A percentile compares a stretch with the other conserved stretches of the same genome.
Conservation (phyloP, 2,888 invertebrate species). For the Xylota sylvarum region DNA sequence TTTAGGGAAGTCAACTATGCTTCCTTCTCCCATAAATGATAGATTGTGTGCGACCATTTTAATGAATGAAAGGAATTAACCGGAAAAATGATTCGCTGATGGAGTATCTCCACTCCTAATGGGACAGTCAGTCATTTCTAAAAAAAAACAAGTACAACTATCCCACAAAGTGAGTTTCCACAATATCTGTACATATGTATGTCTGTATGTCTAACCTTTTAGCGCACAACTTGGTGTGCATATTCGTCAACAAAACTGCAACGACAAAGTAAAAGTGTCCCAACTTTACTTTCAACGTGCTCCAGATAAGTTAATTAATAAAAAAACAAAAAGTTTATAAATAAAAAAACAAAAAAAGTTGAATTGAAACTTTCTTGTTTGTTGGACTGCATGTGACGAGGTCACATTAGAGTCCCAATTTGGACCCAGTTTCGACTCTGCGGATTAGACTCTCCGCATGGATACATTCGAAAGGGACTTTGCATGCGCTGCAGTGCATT, state of each 20-base stretch:
- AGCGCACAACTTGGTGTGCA: neutral
- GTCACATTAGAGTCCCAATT: constrained; percentile 31
- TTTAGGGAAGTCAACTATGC: constrained; percentile 10
- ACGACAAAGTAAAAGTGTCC: constrained; percentile 48
- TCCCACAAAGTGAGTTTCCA: neutral
- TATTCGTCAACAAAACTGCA: neutral
- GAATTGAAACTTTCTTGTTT: constrained; percentile 12
- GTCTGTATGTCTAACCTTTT: neutral
- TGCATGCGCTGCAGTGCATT: constrained; percentile 3
- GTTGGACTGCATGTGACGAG: constrained; percentile 19
- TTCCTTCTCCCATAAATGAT: constrained; percentile 27
- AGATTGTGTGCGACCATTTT: constrained; percentile 6
- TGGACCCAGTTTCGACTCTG: constrained; percentile 20
- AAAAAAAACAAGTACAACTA: neutral
- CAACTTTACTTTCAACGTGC: constrained; percentile 49
- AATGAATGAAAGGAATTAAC: constrained; percentile 39
- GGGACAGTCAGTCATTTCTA: neutral
- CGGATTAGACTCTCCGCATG: neutral
- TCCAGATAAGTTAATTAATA: constrained; percentile 54
- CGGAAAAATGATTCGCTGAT: constrained; percentile 29
- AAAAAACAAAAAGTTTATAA: neutral
- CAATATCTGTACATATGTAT: too few relatives aligned
- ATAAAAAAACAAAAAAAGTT: neutral
- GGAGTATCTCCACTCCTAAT: constrained; percentile 6
- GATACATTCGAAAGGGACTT: constrained; percentile 38